Conservation (phyloP, 2,113 vertebrate genomes). For the Chlamydotis undulata region DNA sequence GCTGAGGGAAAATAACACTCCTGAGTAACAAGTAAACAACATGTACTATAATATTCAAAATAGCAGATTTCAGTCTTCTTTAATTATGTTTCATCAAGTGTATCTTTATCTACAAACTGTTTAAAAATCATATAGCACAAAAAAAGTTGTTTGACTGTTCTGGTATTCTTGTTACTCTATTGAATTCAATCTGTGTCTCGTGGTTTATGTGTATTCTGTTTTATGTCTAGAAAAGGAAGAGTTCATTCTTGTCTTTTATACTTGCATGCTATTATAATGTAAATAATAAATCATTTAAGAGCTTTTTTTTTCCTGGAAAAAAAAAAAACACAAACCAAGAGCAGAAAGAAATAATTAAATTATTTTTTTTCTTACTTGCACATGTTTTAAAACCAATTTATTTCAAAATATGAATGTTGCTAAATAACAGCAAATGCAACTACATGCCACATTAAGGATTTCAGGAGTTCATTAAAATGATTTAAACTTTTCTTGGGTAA, state of each 20-base stretch:
- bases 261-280: background rate
- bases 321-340: background rate
- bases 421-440: background rate
- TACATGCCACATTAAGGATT: background rate
- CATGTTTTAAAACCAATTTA: background rate
- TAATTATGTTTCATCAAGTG: background rate
- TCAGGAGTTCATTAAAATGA: background rate
- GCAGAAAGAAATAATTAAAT: background rate
- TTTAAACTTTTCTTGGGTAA: constrained; percentile 30
- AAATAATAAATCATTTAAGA: background rate
- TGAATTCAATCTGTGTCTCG: background rate
- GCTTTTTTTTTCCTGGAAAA: background rate
- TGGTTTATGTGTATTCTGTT: background rate
- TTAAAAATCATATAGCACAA: background rate
- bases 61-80: background rate
- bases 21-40: constrained; percentile 32
- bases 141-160: background rate
- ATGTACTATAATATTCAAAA: background rate
- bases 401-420: background rate
- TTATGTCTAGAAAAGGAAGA: background rate
- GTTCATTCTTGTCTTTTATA: background rate
- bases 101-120: background rate
- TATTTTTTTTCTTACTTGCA: background rate
- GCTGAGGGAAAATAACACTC: background rate
- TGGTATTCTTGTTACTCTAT: background rate